Base-by-base conservation (phyloP, 2,797 vertebrate genomes). In the Octomys mimax region DNA sequence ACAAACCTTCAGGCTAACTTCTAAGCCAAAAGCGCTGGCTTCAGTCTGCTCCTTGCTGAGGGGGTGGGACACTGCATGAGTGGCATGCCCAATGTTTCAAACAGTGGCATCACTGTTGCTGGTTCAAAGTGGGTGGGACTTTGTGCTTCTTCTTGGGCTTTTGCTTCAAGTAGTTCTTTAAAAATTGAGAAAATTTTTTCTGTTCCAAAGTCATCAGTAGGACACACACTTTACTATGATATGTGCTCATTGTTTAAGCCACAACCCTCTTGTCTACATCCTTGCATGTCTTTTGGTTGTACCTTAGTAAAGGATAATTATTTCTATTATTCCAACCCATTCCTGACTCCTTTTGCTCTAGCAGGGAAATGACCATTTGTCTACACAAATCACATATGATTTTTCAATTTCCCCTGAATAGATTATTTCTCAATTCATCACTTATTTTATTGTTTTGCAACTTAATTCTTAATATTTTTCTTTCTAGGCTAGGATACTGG, bases 391-490 rank as follows among this genome's bases (percentile, higher is more conserved):
- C 42, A 66, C 10, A 0, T 39, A 12, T 0, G 33, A 0, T 31
- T 49, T 36, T 84, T 49, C n/a, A 59, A 19, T 88, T 52, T 61
- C 92, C 80, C 80, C 7, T 14, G 70, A 57, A 54, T 62, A 66
- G 21, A 57, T 89, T 16, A 11, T n/a, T 26, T 70, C 21, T 79
- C 42, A 80, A 39, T 64, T 83, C 21, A 49, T 91, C 33, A 54
- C 49, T 89, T 75, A 31, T 82, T 85, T 94, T 88, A 13, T 46
- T 46, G 42, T 42, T 84, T 88, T 68, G 80, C 22, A 89, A 75
- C n/a, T 82, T 79, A 94, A 78, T 91, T 83, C 24, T 77, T 75
- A 64, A 33, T 19, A 9, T 24, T 33, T n/a, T 77, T 77, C 42
- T 77, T 31, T 28, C 42, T 31, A 77, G 42, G 42, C 42, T 31